Evolutionary conservation across 2,113 vertebrate species (phyloP).

Genomic region (Proterorhinus semilunaris): DNA sequence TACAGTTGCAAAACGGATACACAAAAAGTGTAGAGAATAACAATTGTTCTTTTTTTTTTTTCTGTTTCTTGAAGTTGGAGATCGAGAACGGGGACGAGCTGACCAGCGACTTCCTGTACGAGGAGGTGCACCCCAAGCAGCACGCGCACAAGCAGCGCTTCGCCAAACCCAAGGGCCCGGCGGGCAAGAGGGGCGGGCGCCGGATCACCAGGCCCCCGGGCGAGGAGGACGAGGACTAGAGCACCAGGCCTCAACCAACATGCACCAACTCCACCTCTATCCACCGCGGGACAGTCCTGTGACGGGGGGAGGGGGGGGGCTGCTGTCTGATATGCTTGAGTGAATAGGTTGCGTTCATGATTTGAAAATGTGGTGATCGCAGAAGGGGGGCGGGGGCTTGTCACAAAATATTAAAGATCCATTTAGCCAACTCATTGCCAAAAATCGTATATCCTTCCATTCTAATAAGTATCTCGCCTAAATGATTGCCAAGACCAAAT

Average conservation of each 20-base stretch:
- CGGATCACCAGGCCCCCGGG: constrained; percentile 86
- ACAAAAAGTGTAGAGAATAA: background rate
- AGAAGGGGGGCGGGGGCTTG: background rate
- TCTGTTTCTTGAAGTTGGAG: constrained; percentile 80
- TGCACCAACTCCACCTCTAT: constrained; percentile 41
- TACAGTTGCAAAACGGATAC: too few species aligned
- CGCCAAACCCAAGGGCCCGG: constrained; percentile 92
- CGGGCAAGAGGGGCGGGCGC: constrained; percentile 88
- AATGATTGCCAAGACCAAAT: too few species aligned
- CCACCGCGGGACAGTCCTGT: constrained; percentile 67
- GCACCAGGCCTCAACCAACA: constrained; percentile 42
- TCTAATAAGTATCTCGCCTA: too few species aligned
- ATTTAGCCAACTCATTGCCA: background rate
- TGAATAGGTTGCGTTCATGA: background rate
- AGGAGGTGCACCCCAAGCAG: constrained; percentile 96
- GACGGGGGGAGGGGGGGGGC: constrained; percentile 34
- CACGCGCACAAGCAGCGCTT: constrained; percentile 94
- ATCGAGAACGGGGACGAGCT: constrained; percentile 94
- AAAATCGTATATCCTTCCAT: too few species aligned
- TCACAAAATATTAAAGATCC: background rate
- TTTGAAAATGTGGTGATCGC: background rate
- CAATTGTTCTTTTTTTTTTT: background rate
- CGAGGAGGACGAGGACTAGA: constrained; percentile 81
- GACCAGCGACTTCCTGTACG: constrained; percentile 92
- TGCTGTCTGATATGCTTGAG: constrained; percentile 51